Evolutionary conservation across 2,888 invertebrate species (phyloP).

Genomic region (Ophioninae sp.): DNA sequence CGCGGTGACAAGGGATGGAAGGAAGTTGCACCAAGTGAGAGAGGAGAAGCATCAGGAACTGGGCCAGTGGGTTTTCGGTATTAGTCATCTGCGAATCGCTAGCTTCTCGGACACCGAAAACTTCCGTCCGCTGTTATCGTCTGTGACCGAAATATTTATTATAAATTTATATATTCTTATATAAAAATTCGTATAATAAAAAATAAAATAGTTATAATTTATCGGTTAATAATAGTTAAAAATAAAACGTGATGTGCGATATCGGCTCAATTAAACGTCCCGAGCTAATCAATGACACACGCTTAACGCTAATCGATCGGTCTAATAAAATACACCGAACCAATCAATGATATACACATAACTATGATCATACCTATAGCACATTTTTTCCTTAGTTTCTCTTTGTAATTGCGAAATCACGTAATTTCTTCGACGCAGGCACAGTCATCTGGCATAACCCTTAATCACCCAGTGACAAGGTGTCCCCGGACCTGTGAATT

Average conservation of each 20-base stretch:
- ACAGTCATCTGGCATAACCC: background rate
- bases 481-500: conserved; percentile 13
- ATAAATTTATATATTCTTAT: conserved; percentile 7
- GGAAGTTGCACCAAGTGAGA: conserved; percentile 70
- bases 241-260: conserved; percentile 25
- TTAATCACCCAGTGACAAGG: background rate
- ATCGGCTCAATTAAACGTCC: background rate
- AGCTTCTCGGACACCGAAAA: conserved; percentile 60
- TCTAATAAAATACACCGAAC: background rate
- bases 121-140: conserved; percentile 29
- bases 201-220: background rate
- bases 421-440: background rate
- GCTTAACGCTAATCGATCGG: background rate
- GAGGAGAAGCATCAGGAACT: conserved; percentile 73
- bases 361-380: background rate
- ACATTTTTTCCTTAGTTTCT: conserved; percentile 10
- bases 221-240: background rate
- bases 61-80: conserved; percentile 79
- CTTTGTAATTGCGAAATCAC: background rate
- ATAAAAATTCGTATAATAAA: background rate
- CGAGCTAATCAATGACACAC: conserved; percentile 9
- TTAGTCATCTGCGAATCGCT: conserved; percentile 76
- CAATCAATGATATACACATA: conserved; percentile 9
- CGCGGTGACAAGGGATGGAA: conserved; percentile 49
- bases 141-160: background rate